Percentiles rank a stretch among this genome's conserved stretches.
Conservation (phyloP, 2,113 vertebrate genomes). For the Thunnus maccoyii region DNA sequence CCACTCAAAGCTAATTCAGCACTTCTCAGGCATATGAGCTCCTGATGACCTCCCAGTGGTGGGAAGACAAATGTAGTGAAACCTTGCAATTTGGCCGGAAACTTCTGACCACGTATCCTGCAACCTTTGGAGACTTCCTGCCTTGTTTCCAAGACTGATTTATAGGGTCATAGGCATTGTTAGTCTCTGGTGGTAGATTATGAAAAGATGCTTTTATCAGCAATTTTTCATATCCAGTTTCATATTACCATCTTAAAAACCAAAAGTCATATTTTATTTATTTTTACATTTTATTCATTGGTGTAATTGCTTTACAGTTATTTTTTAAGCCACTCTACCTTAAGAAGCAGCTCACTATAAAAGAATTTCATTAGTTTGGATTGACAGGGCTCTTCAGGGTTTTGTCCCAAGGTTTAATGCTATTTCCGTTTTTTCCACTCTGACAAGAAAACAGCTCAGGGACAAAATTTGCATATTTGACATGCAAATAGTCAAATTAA, state of each 20-base stretch:
- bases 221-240: background rate
- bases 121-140: background rate
- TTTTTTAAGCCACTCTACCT: background rate
- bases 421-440: constrained; percentile 9
- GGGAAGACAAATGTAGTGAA: constrained; percentile 31
- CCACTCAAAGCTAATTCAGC: constrained; percentile 54
- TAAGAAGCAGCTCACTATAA: constrained; percentile 1
- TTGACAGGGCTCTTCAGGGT: constrained; percentile 15
- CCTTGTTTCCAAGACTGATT: background rate
- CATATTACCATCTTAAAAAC: background rate
- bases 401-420: constrained; percentile 19
- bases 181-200: background rate
- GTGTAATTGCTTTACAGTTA: background rate
- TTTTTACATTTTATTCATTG: background rate
- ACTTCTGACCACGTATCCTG: constrained; percentile 6
- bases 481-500: constrained; percentile 44
- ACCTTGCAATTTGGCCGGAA: constrained; percentile 19
- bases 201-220: background rate
- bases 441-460: constrained; percentile 35
- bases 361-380: constrained; percentile 40
- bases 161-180: background rate
- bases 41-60: constrained; percentile 54
- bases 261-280: background rate
- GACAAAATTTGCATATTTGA: constrained; percentile 46
- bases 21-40: constrained; percentile 55